Conservation (phyloP, 2,888 invertebrate species). For the Sialis lutaria region DNA sequence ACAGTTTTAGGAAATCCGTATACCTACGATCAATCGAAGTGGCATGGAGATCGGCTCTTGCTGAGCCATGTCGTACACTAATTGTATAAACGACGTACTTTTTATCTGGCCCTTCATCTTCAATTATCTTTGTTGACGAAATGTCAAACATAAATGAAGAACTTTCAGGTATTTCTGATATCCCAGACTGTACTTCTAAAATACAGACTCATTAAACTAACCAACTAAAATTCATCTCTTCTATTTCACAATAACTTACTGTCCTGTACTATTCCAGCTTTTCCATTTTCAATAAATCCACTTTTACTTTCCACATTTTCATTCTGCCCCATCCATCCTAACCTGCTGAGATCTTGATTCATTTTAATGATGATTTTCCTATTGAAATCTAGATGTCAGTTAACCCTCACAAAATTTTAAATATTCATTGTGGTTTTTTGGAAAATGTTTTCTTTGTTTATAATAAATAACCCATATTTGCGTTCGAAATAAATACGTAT, state of each 20-base stretch:
- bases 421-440: too few relatives aligned
- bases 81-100: slow-evolving; percentile 54
- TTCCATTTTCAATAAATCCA: not conserved
- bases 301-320: not conserved
- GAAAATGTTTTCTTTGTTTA: too few relatives aligned
- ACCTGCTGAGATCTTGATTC: slow-evolving; percentile 4
- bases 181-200: too few relatives aligned
- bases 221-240: too few relatives aligned
- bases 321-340: slow-evolving; percentile 1
- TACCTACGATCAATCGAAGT: slow-evolving; percentile 51
- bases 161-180: slow-evolving; percentile 9
- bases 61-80: slow-evolving; percentile 40
- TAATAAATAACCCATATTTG: too few relatives aligned
- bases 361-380: not conserved
- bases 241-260: not conserved
- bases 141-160: slow-evolving; percentile 42
- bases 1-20: slow-evolving; percentile 51
- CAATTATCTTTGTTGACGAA: slow-evolving; percentile 43
- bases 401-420: too few relatives aligned
- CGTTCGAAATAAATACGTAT: too few relatives aligned
- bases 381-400: not conserved
- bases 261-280: not conserved
- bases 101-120: slow-evolving; percentile 39
- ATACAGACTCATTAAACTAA: too few relatives aligned
- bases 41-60: slow-evolving; percentile 32